Evolutionary conservation across 2,888 invertebrate species (phyloP), one percentile per base, ranked within the genome.

Genomic region (Troides oblongomaculatus): DNA sequence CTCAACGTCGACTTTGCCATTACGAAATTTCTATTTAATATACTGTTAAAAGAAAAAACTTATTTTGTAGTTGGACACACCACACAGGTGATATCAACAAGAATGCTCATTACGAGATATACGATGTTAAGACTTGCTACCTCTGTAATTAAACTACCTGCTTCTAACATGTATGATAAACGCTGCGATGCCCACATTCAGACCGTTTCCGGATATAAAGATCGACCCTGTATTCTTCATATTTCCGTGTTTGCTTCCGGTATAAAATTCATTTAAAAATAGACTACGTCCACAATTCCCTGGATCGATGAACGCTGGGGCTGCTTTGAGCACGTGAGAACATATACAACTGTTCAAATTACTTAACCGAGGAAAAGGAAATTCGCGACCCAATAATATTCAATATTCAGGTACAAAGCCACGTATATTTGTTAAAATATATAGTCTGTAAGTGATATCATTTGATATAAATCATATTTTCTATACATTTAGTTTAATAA

Each of bases 301-400:
- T 66, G 71, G 71, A 69, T 64, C 63, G 68, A 72, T 62, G 59
- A 75, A 72, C 73, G 64, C 64, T 63, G 72, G 39, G 73, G 73
- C 71, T 71, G 73, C 76, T 77, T 78, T 77, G 74, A 75, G 67
- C 30, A 71, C 85, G 88, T 89, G 91, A 81, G 91, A 90, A 86
- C 76, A 72, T 74, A 74, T 74, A 79, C 91, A 90, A 79, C 88
- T 90, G 90, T 80, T 82, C 79, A 85, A 87, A 88, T 88, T 87
- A 86, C 85, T 82, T 76, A 77, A 77, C 80, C 77, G 23, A 82
- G 80, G 74, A 74, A 74, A 76, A 76, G 80, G 79, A 86, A 85
- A 87, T 46, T 14, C 46, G 10, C 14, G 30, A 46, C 14, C 12
- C 10, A 46, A 46, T 46, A 46, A 50, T 50, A 50, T 50, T 50